Conservation (phyloP, 1,140 invertebrate genomes). For the Penaeus indicus region DNA sequence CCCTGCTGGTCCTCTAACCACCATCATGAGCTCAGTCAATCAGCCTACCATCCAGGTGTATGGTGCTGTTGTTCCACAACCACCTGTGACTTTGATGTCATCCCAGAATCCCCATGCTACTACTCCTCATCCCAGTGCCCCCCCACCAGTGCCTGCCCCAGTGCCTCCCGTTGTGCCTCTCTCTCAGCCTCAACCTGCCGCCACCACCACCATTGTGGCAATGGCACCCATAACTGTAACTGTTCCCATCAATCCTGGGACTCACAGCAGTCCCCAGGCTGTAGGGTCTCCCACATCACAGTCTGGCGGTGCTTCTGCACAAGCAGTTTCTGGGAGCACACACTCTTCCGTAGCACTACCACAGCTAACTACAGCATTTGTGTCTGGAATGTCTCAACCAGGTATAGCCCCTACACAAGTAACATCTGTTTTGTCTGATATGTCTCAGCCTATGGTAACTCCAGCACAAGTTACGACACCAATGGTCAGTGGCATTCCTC, state of each 20-base stretch:
- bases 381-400: conserved; percentile 38
- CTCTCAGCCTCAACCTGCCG: conserved; percentile 57
- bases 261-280: conserved; percentile 28
- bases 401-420: conserved; percentile 32
- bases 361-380: conserved; percentile 23
- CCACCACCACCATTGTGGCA: conserved; percentile 47
- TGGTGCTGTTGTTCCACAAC: conserved; percentile 59
- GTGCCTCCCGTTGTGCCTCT: conserved; percentile 61
- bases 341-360: conserved; percentile 24
- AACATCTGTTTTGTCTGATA: conserved; percentile 31
- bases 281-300: background rate
- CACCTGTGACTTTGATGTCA: conserved; percentile 55
- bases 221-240: conserved; percentile 52
- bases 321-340: conserved; percentile 42
- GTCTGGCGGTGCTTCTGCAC: conserved; percentile 16
- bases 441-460: conserved; percentile 19
- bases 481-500: conserved; percentile 41
- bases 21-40: conserved; percentile 54
- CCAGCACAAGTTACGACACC: conserved; percentile 40
- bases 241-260: conserved; percentile 47
- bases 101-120: conserved; percentile 57
- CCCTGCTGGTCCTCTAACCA: conserved; percentile 53
- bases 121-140: conserved; percentile 49
- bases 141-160: conserved; percentile 62
- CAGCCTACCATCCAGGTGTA: conserved; percentile 60